Evolutionary conservation across 2,113 vertebrate species (phyloP).

Genomic region (Entelurus aequoreus): DNA sequence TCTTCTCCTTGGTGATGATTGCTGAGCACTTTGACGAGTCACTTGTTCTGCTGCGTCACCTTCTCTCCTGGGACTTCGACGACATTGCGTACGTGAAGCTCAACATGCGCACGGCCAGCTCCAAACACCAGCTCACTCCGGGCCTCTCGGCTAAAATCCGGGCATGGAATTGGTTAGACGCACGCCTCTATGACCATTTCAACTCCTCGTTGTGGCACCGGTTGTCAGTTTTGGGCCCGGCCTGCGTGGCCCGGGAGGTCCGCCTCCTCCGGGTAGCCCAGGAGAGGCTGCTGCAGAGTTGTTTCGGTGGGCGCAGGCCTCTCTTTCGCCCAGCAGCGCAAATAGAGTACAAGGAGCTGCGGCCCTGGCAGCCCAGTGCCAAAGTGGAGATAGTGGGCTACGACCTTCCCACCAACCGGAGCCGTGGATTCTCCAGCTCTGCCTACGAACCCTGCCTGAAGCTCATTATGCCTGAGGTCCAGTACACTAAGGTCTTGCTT

Average conservation of each 20-base stretch:
- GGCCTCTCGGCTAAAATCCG: constrained; percentile 66
- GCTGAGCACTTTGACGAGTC: constrained; percentile 86
- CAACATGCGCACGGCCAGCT: constrained; percentile 77
- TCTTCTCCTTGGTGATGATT: constrained; percentile 84
- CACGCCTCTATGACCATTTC: constrained; percentile 78
- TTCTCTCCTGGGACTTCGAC: constrained; percentile 82
- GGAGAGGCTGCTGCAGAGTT: constrained; percentile 70
- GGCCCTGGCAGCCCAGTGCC: constrained; percentile 81
- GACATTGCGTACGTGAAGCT: constrained; percentile 82
- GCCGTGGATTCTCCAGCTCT: constrained; percentile 11
- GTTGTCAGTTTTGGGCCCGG: constrained; percentile 65
- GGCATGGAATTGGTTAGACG: constrained; percentile 79
- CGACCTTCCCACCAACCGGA: constrained; percentile 73
- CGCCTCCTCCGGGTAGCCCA: constrained; percentile 69
- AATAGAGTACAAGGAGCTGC: constrained; percentile 81
- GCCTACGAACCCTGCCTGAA: constrained; percentile 78
- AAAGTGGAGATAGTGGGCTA: constrained; percentile 84
- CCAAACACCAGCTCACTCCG: constrained; percentile 68
- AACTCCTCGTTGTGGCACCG: constrained; percentile 79
- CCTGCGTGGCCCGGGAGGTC: constrained; percentile 76
- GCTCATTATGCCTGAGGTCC: constrained; percentile 80
- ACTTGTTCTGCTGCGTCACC: constrained; percentile 77
- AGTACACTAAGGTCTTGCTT: constrained; percentile 76
- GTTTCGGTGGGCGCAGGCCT: constrained; percentile 69
- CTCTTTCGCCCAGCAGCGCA: constrained; percentile 67